Evolutionary conservation across 2,113 vertebrate genomes (phyloP).

Genomic region (Australoheros scitulus): DNA sequence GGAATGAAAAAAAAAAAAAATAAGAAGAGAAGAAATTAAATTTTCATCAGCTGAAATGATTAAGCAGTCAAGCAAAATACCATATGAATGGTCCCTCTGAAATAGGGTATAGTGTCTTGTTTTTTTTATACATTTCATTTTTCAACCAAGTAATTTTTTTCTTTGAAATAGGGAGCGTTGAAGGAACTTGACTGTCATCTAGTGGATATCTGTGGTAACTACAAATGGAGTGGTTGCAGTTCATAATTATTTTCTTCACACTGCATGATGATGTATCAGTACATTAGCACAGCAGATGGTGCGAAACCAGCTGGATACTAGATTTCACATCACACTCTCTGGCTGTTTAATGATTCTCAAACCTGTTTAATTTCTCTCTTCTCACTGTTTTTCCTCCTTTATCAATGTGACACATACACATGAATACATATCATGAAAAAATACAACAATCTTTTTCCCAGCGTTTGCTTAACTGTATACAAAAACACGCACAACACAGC

Average conservation of each 20-base stretch:
- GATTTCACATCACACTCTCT: slow-evolving; percentile 28
- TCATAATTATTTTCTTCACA: slow-evolving; percentile 25
- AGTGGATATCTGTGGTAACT: slow-evolving; percentile 49
- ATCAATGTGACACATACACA: not conserved
- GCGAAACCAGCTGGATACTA: slow-evolving; percentile 49
- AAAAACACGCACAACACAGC: too few species aligned
- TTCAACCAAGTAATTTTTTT: not conserved
- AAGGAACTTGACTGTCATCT: slow-evolving; percentile 73
- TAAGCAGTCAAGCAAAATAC: not conserved
- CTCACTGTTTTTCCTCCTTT: not conserved
- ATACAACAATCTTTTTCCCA: too few species aligned
- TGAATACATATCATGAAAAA: not conserved
- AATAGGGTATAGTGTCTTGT: not conserved
- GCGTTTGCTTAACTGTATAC: too few species aligned
- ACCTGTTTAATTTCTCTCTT: slow-evolving; percentile 12
- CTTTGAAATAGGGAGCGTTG: not conserved
- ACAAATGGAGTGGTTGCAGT: not conserved
- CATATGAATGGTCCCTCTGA: slow-evolving; percentile 17
- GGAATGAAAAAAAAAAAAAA: not conserved
- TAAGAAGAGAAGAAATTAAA: slow-evolving; percentile 16
- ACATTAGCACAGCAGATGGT: slow-evolving; percentile 39
- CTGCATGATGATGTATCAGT: slow-evolving; percentile 20
- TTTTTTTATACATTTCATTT: not conserved
- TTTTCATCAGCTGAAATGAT: slow-evolving; percentile 55
- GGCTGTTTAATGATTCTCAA: slow-evolving; percentile 26